A percentile compares a stretch with the other conserved stretches of the same genome.
Conservation (phyloP, 2,888 invertebrate species). For the Litoditis marina region DNA sequence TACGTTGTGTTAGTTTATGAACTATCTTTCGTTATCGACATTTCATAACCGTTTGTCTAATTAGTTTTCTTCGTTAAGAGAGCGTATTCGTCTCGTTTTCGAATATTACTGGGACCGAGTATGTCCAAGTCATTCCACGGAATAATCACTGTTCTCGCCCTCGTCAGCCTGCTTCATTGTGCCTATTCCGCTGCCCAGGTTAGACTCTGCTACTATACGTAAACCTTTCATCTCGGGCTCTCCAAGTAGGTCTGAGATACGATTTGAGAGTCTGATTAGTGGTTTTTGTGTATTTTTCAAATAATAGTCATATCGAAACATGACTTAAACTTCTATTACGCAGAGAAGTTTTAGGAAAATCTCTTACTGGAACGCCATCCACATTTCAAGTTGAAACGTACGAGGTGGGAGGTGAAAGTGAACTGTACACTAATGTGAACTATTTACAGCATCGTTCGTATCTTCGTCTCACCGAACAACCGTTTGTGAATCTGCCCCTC, state of each 20-base stretch:
- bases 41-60: not conserved
- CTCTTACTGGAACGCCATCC: too few species aligned
- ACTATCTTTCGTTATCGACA: not conserved
- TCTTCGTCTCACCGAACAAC: conserved; percentile 55
- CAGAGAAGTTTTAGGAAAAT: too few species aligned
- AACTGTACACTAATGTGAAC: too few species aligned
- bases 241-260: too few species aligned
- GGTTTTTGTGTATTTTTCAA: too few species aligned
- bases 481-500: conserved; percentile 51
- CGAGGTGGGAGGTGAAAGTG: too few species aligned
- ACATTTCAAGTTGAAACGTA: too few species aligned
- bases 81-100: not conserved
- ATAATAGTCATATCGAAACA: too few species aligned
- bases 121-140: conserved; percentile 21
- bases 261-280: too few species aligned
- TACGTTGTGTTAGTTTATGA: too few species aligned
- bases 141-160: conserved; percentile 40
- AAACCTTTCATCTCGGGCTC: too few species aligned
- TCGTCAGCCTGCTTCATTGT: conserved; percentile 56
- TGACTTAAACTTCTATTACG: too few species aligned
- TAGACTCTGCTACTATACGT: not conserved
- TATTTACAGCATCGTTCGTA: conserved; percentile 57
- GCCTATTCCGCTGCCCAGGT: conserved; percentile 62
- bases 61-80: not conserved
- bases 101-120: not conserved